phyloP scores from a whole-genome alignment of 2,113 vertebrate genomes.

The Dascyllus trimaculatus region DNA sequence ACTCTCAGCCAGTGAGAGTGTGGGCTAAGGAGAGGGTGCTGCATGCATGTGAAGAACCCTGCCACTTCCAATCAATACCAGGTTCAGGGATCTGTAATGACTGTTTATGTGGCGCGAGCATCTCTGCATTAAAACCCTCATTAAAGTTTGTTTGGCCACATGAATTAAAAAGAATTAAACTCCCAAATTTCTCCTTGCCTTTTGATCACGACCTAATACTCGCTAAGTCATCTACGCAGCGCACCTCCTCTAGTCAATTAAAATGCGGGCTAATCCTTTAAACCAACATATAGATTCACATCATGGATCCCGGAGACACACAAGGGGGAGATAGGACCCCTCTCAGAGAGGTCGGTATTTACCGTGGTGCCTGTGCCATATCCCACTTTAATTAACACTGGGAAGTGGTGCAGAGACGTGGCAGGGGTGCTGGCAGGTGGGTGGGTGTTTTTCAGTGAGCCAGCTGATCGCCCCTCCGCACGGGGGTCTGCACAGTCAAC shows the following conservation, averaged over 20 bases:
- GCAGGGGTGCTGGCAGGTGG: conserved; percentile 39
- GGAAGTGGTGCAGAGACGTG: conserved; percentile 53
- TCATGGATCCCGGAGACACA: conserved; percentile 58
- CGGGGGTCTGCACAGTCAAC: conserved; percentile 26
- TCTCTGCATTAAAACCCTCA: conserved; percentile 16
- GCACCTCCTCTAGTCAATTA: conserved; percentile 41
- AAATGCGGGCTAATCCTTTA: conserved; percentile 69
- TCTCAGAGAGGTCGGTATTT: conserved; percentile 50
- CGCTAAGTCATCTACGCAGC: conserved; percentile 21
- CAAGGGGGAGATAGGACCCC: conserved; percentile 22
- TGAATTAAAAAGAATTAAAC: conserved; percentile 46
- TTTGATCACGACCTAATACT: conserved; percentile 46
- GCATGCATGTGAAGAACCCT: not conserved
- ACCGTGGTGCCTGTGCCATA: conserved; percentile 36
- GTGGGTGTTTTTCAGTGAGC: conserved; percentile 28
- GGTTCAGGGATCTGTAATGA: conserved; percentile 8
- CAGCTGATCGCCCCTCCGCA: conserved; percentile 61
- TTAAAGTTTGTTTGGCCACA: conserved; percentile 45
- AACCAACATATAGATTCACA: conserved; percentile 65
- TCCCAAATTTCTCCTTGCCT: conserved; percentile 31
- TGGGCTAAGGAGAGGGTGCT: not conserved
- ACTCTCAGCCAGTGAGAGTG: conserved; percentile 25
- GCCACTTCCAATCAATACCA: conserved; percentile 34
- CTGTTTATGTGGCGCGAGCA: not conserved
- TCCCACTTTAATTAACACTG: conserved; percentile 78